Percentiles rank a stretch among this genome's conserved stretches.
phyloP scores from a whole-genome alignment of 2,888 invertebrate genomes.

The Gryllus longicercus region DNA sequence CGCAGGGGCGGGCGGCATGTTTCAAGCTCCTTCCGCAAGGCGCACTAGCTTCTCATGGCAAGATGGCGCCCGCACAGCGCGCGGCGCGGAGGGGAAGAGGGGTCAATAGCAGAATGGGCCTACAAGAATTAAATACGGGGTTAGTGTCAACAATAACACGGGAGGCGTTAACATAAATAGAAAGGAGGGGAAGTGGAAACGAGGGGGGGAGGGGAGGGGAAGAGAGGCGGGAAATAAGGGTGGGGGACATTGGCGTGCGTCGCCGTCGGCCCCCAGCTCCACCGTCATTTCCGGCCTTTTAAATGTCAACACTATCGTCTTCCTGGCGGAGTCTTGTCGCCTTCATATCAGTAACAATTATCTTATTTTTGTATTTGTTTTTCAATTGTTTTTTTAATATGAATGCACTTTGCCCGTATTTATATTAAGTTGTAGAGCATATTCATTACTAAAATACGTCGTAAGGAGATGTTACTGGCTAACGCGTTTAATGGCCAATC shows the following conservation, averaged over 20 bases:
- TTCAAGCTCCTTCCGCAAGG: background rate
- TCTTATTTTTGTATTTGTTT: background rate
- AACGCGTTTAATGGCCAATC: too few species aligned
- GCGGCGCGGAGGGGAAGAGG: background rate
- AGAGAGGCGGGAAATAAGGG: background rate
- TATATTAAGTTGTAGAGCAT: background rate
- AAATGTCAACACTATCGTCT: background rate
- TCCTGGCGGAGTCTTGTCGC: too few species aligned
- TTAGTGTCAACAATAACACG: conserved; percentile 9
- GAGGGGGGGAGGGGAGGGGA: background rate
- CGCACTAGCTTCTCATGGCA: background rate
- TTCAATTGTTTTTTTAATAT: background rate
- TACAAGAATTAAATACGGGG: background rate
- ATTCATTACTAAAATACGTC: too few species aligned
- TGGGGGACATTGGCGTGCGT: background rate
- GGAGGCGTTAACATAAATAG: conserved; percentile 8
- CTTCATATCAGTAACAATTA: too few species aligned
- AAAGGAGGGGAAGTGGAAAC: background rate
- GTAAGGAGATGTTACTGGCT: too few species aligned
- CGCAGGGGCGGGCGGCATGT: background rate
- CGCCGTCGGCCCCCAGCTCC: background rate
- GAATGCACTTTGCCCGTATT: conserved; percentile 11
- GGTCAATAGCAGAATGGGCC: background rate
- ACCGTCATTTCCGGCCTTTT: background rate
- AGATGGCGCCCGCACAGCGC: background rate